A percentile compares a stretch with the other conserved stretches of the same genome.
These are phyloP conservation scores for Ailurus styani DNA, from an alignment of 2,113 vertebrate genomes.

Conservation along the genomic window DNA sequence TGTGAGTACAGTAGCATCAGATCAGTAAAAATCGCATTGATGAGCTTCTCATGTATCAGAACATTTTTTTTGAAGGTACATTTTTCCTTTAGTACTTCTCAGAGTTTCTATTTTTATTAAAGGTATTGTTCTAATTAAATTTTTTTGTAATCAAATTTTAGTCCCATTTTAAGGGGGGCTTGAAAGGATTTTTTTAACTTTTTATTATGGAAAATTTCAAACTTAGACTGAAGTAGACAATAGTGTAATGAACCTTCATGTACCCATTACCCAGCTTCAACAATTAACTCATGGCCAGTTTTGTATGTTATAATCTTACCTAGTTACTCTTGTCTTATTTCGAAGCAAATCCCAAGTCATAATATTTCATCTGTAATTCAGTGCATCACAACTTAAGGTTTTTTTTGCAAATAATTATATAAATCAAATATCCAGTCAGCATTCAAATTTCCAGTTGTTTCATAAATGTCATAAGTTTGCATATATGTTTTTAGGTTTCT, in stretches of 20 bases:
- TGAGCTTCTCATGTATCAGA: neutral
- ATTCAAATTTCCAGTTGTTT: slow-evolving; percentile 10
- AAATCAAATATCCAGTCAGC: neutral
- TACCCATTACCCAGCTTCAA: neutral
- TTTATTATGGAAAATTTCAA: neutral
- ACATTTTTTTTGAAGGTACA: neutral
- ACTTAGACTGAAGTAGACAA: neutral
- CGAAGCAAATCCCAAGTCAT: neutral
- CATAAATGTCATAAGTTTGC: neutral
- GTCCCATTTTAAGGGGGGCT: neutral
- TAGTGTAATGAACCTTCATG: neutral
- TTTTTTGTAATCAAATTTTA: slow-evolving; percentile 20
- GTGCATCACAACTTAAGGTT: neutral
- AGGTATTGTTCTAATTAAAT: neutral
- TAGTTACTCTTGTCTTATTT: neutral
- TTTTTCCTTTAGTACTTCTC: neutral
- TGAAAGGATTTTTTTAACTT: neutral
- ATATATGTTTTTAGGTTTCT: neutral
- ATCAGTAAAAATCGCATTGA: neutral
- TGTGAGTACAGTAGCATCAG: neutral
- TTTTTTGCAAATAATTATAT: neutral
- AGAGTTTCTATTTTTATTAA: slow-evolving; percentile 10
- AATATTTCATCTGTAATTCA: neutral
- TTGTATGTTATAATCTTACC: neutral
- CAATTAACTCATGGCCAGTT: neutral